phyloP scores from a whole-genome alignment of 2,113 vertebrate species.

The Gasterosteus nipponicus region DNA sequence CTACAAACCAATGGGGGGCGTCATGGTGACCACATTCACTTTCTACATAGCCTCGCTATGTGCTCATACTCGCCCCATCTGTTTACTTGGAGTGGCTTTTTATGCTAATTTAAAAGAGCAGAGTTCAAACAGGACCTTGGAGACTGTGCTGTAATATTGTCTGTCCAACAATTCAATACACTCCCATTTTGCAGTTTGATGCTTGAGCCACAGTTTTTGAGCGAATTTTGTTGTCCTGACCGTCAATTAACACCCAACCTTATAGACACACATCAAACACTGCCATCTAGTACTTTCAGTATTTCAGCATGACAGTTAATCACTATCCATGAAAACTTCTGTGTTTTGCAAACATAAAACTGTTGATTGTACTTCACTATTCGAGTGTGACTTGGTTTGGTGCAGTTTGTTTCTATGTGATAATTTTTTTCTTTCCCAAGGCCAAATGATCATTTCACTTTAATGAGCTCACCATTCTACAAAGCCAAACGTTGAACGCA shows the following conservation, averaged over 20 bases:
- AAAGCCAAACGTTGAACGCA: conserved; percentile 38
- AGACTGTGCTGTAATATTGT: conserved; percentile 4
- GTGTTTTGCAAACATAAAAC: conserved; percentile 81
- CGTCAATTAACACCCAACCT: conserved; percentile 83
- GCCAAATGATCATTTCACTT: conserved; percentile 86
- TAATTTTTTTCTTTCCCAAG: conserved; percentile 69
- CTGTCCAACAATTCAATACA: conserved; percentile 79
- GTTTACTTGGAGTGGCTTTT: neutral
- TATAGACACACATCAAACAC: conserved; percentile 77
- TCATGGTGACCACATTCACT: neutral
- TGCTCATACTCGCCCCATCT: too few relatives aligned
- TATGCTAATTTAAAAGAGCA: conserved; percentile 6
- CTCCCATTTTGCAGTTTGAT: conserved; percentile 71
- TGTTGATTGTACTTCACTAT: conserved; percentile 79
- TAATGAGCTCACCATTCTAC: conserved; percentile 79
- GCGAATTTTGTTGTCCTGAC: conserved; percentile 78
- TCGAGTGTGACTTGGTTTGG: conserved; percentile 78
- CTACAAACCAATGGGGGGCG: neutral
- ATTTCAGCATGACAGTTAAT: conserved; percentile 87
- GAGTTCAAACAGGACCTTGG: neutral
- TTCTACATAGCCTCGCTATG: neutral
- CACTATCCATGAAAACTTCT: conserved; percentile 86
- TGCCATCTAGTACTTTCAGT: conserved; percentile 80
- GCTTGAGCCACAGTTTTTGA: conserved; percentile 78
- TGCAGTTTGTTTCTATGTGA: conserved; percentile 78